Base-by-base conservation (phyloP, 64 coral and sea anemone species). In the Dendronephthya gigantea region DNA sequence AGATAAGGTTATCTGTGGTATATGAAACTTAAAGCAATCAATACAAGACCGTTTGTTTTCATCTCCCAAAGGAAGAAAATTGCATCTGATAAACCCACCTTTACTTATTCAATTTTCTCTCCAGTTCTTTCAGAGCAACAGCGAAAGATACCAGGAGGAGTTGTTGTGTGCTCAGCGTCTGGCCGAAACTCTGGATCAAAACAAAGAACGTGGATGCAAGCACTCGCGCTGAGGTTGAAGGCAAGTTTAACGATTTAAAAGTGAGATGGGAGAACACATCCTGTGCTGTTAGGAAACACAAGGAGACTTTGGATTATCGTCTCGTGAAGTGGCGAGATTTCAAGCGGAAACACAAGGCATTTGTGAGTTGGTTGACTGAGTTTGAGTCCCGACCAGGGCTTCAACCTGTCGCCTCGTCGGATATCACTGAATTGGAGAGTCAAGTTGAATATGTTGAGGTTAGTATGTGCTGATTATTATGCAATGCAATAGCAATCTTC, bases 361-460 rank as follows among this genome's bases (percentile, higher is more conserved):
- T 98, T 35, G 55, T 90, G 75, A 87, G 45, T 16, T 93, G 92
- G 92, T 93, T 98, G 68, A 85, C 93, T 50, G 84, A 83, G 25
- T 84, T 98, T 48, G 95, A 93, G 41, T 68, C 72, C 8, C 92
- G 89, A 36, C 84, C 87, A 50, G 95, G 95, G 32, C 93, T 98
- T 38, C 83, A 74, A 31, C 87, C 93, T 88, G 92, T 90, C 0
- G 81, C 62, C 30, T 98, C 72, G 4, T 49, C 90, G 8, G 93
- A 87, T 39, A 93, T 98, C 69, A 86, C 93, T 83, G 89, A 98
- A 10, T 56, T 98, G 51, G 93, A 98, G 50, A 89, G 83, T 35
- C 95, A 98, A 47, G 93, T 98, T 88, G 92, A 98, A 85, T 83
- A 98, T 87, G 92, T 98, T 38, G 93, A 98, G 95, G 95, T 98